Evolutionary conservation across 2,888 invertebrate species (phyloP).

Genomic region (Metalampra italica): DNA sequence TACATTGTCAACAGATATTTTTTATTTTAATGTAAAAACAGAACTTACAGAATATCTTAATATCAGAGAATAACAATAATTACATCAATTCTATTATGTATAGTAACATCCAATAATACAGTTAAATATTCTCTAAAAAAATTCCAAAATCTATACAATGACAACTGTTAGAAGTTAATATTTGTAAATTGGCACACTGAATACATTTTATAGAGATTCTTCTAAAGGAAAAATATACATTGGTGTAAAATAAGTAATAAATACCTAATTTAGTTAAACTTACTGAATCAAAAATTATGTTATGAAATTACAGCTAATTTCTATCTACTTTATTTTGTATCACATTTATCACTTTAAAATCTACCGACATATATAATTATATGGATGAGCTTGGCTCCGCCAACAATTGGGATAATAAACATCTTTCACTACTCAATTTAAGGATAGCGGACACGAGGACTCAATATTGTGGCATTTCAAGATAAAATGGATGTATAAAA

Average conservation of each 20-base stretch:
- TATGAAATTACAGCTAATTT: neutral
- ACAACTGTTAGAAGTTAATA: slow-evolving; percentile 14
- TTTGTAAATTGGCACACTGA: slow-evolving; percentile 50
- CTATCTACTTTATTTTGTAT: slow-evolving; percentile 35
- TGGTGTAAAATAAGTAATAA: slow-evolving; percentile 10
- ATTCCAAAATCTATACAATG: slow-evolving; percentile 26
- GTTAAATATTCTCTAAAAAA: slow-evolving; percentile 20
- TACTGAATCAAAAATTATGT: slow-evolving; percentile 7
- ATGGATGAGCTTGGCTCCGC: slow-evolving; percentile 32
- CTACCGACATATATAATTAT: slow-evolving; percentile 36
- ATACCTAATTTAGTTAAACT: too few species aligned
- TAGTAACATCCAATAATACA: slow-evolving; percentile 34
- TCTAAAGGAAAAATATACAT: slow-evolving; percentile 23
- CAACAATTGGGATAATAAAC: neutral
- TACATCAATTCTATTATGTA: slow-evolving; percentile 50
- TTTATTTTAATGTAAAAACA: slow-evolving; percentile 71
- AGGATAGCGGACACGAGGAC: slow-evolving; percentile 2
- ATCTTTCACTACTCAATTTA: slow-evolving; percentile 4
- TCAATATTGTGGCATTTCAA: neutral
- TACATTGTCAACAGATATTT: slow-evolving; percentile 51
- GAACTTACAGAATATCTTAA: slow-evolving; percentile 53
- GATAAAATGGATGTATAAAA: neutral
- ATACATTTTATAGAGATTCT: slow-evolving; percentile 25
- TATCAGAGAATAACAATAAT: slow-evolving; percentile 60
- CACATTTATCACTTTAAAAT: slow-evolving; percentile 49